Percentiles rank a stretch among this genome's conserved stretches.
Evolutionary conservation across 2,888 invertebrate genomes (phyloP).

Genomic region (Ichneumoninae sp.): DNA sequence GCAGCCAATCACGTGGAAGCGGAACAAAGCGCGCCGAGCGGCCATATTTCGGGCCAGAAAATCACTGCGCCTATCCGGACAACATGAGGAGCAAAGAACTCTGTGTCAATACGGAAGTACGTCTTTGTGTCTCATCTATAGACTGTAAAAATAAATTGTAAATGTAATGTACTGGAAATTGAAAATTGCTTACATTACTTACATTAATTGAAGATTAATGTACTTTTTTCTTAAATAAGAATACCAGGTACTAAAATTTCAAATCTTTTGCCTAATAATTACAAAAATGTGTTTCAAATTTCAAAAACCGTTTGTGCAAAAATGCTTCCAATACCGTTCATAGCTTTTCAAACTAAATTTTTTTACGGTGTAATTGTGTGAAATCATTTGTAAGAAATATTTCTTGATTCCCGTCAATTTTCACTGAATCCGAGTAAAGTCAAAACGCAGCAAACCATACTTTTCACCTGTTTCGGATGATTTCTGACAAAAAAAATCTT

Average conservation of each 20-base stretch:
- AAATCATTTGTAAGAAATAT: background rate
- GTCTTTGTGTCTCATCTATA: background rate
- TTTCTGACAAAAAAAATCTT: background rate
- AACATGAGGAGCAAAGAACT: conserved; percentile 30
- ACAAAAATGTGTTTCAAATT: no score
- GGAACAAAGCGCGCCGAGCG: conserved; percentile 94
- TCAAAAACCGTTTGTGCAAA: no score
- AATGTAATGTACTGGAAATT: no score
- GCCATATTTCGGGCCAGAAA: conserved; percentile 88
- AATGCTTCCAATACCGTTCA: no score
- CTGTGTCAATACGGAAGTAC: background rate
- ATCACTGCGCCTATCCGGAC: conserved; percentile 54
- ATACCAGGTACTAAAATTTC: no score
- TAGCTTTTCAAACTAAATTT: no score
- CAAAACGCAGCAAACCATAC: background rate
- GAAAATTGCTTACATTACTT: no score
- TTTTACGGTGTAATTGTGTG: no score
- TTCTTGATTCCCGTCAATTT: background rate
- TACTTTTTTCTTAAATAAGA: no score
- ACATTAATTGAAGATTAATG: no score
- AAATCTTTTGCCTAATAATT: no score
- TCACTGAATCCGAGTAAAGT: background rate
- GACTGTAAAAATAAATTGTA: no score
- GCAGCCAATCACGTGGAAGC: conserved; percentile 87
- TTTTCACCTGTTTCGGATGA: background rate